Evolutionary conservation across 2,888 invertebrate genomes (phyloP), one percentile per base, ranked within the genome.

Genomic region (Sminthurides aquaticus): DNA sequence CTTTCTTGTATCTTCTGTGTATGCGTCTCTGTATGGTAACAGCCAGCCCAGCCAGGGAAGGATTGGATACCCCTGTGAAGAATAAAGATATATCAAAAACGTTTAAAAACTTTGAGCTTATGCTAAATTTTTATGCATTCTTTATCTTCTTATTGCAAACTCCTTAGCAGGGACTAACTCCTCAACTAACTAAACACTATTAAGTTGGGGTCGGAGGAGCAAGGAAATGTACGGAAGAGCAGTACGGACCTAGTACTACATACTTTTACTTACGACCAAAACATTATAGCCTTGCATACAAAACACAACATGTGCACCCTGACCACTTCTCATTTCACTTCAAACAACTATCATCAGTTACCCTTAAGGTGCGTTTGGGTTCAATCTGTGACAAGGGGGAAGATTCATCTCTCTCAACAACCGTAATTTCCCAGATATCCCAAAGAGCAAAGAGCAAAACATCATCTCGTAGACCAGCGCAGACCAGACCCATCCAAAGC

Each of bases 321-420:
- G 52, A 52, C 52, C 52, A 52, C 52, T 52, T 52, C 52, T 52
- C 52, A 20, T 52, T 52, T 52, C 52, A 52, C 22, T 52, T 52
- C 15, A 52, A 52, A 52, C 52, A 52, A 52, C 5, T 22, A 52
- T 18, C 52, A 5, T 52, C 20, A 15, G 22, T 20, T 52, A 20
- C 20, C 52, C 52, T 52, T 52, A 52, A 52, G 52, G 52, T 20
- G 52, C 52, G 52, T 52, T 52, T 52, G 3, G 22, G 52, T 15
- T 34, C 8, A 34, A 34, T 34, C 15, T 34, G 43, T 34, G 43
- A 34, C 43, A 34, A n/a, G 43, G 43, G 43, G 43, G 43, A 34
- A 34, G 43, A 34, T 34, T 34, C 43, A 34, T 34, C 43, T 34
- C 43, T 34, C 43, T 34, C 43, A 34, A 34, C 43, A 34, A 34